Base-by-base conservation (phyloP, 2,888 invertebrate genomes). In the Ichneumoninae sp. region DNA sequence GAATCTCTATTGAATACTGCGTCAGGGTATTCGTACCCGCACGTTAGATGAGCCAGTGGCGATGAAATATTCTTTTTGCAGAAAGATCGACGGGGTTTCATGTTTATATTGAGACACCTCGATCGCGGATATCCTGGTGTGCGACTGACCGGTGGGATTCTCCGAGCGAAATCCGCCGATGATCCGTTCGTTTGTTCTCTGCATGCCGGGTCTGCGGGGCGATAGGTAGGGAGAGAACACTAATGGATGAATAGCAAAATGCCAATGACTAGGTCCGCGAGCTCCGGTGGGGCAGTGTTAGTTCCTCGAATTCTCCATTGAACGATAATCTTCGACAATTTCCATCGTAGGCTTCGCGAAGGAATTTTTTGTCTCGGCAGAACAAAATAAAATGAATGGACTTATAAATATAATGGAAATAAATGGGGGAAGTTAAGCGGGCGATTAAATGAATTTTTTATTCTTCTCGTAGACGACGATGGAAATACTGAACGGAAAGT, bases 41-140 rank as follows among this genome's bases (percentile, higher is more conserved):
- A 19, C 36, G 19, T 52, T 33, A 33, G 52, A 26, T 40, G 8
- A n/a, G 52, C 52, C 36, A 54, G 22, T 66, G 19, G 16, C 44
- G 44, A 36, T 16, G 22, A 40, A 68, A 57, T 68, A 16, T 60
- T 40, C 7, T 60, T 60, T 47, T 82, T 78, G 78, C 19, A 19
- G 26, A 30, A 33, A 36, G 30, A 69, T 33, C 47, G 30, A 19
- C 74, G 44, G 62, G n/a, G 22, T 69, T 68, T 74, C 78, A 78
- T 82, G 60, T 82, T 78, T 79, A 62, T 78, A 69, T 69, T 26
- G 40, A 60, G 36, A 40, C 60, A 66, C 33, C 22, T 6, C 72
- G 52, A 69, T 82, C 78, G 79, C 36, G 72, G 54, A 70, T 79
- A 83, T 78, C 72, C 33, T 50, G 69, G 44, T 70, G 22, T 40